Evolutionary conservation across 2,113 vertebrate genomes (phyloP).

Genomic region (Ptyas mucosa): DNA sequence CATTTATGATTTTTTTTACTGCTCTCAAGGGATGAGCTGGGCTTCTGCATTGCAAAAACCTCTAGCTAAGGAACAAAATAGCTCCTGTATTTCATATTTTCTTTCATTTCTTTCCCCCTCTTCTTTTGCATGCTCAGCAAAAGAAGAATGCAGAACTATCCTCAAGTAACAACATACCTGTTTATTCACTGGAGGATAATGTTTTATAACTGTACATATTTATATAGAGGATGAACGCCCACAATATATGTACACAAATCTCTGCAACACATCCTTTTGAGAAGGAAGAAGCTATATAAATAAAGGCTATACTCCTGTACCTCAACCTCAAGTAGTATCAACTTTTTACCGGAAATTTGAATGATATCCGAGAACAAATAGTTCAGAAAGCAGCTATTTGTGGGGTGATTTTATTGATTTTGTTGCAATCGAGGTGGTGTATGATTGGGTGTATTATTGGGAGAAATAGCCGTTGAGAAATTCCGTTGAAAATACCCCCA

Average conservation of each 20-base stretch:
- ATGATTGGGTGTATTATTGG: background rate
- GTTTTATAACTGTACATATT: background rate
- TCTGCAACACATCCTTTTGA: background rate
- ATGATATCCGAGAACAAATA: background rate
- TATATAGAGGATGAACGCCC: background rate
- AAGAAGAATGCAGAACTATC: background rate
- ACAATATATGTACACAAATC: background rate
- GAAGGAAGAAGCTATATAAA: background rate
- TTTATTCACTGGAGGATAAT: background rate
- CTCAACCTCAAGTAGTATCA: background rate
- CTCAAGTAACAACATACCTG: background rate
- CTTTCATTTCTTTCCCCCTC: background rate
- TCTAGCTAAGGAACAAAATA: background rate
- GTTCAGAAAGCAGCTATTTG: background rate
- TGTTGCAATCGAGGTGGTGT: background rate
- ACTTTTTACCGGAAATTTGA: background rate
- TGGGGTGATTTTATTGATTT: background rate
- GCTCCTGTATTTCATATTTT: background rate
- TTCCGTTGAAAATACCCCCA: background rate
- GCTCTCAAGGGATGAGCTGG: background rate
- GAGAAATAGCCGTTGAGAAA: background rate
- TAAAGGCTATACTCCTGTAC: background rate
- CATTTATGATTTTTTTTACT: background rate
- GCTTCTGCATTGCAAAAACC: slow-evolving; percentile 14
- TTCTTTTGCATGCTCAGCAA: background rate